These are phyloP conservation scores for Amphilophus citrinellus DNA, from an alignment of 2,113 vertebrate species.

Conservation along the genomic window DNA sequence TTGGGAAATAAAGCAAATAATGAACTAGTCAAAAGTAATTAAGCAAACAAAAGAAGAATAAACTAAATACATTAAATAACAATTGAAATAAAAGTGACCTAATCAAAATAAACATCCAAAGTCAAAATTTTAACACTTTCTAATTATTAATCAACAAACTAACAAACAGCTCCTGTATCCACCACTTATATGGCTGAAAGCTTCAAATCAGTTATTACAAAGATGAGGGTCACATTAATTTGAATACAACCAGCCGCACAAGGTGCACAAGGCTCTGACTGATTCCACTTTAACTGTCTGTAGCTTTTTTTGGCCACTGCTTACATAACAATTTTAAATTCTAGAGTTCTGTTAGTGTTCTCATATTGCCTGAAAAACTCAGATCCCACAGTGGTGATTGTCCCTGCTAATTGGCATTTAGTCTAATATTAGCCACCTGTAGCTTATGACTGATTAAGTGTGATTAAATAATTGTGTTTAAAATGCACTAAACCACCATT, in stretches of 20 bases:
- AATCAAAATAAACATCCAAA: neutral
- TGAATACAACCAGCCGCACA: neutral
- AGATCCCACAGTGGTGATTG: neutral
- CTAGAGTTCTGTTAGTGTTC: neutral
- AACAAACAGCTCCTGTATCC: neutral
- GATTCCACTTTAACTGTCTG: neutral
- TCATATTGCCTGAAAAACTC: constrained; percentile 1
- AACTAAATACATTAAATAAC: no score
- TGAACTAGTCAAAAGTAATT: no score
- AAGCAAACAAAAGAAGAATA: no score
- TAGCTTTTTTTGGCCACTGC: neutral
- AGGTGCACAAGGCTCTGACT: fast-evolving
- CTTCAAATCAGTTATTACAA: neutral
- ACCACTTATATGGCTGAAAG: neutral
- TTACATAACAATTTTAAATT: neutral
- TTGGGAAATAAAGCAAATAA: no score
- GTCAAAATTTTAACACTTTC: neutral
- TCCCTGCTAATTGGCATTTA: constrained; percentile 28
- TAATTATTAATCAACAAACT: neutral
- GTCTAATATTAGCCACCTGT: constrained; percentile 31
- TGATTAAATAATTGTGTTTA: constrained; percentile 41
- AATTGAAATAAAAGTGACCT: neutral
- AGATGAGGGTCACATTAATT: neutral
- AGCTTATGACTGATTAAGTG: constrained; percentile 36
- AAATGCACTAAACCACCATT: constrained; percentile 36